Conservation (phyloP, 2,888 invertebrate genomes). For the Habrosyne pyritoides region DNA sequence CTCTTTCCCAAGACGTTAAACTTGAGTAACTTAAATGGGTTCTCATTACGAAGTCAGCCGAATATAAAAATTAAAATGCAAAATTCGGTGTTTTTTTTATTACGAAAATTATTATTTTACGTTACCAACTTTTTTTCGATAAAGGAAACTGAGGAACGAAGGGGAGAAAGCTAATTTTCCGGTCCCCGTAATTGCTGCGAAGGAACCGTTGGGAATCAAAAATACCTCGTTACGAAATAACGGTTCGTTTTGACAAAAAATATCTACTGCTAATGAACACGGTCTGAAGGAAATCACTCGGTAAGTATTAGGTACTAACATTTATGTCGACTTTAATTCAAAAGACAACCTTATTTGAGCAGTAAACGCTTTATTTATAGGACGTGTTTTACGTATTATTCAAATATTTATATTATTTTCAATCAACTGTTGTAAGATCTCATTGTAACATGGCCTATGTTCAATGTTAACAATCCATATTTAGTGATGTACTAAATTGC, state of each 20-base stretch:
- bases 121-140: slow-evolving; percentile 7
- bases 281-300: neutral
- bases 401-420: no score
- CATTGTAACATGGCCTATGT: no score
- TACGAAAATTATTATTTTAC: neutral
- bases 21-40: neutral
- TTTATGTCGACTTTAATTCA: neutral
- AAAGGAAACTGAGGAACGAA: neutral
- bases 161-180: slow-evolving; percentile 19
- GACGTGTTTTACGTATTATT: no score
- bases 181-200: slow-evolving; percentile 14
- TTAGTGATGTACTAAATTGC: no score
- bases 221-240: slow-evolving; percentile 15
- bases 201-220: slow-evolving; percentile 8
- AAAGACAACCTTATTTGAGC: neutral
- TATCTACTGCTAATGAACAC: neutral
- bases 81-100: slow-evolving; percentile 1
- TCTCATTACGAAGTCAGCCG: neutral
- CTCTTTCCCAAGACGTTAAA: neutral
- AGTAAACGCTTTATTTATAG: neutral
- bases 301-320: neutral
- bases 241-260: neutral
- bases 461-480: no score
- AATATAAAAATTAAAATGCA: slow-evolving; percentile 2
- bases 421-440: no score